These are phyloP conservation scores for Lucilia cuprina DNA, from an alignment of 1,140 invertebrate species.

Conservation along the genomic window DNA sequence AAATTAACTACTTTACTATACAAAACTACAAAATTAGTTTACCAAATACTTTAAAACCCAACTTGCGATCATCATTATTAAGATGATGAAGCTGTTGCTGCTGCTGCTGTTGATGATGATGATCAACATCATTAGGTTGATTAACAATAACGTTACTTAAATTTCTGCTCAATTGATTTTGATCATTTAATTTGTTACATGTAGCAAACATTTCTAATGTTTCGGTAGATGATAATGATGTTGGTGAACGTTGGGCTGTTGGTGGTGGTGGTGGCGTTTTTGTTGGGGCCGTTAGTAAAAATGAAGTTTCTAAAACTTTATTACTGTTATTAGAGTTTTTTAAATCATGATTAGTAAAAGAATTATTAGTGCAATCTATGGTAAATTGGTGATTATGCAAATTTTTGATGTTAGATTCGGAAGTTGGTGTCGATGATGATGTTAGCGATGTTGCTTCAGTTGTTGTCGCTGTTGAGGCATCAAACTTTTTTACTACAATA, in stretches of 20 bases:
- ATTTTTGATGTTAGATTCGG: neutral
- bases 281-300: neutral
- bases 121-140: too few relatives aligned
- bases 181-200: neutral
- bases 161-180: neutral
- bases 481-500: slow-evolving; percentile 54
- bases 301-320: neutral
- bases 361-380: neutral
- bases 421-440: slow-evolving; percentile 5
- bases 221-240: too few relatives aligned
- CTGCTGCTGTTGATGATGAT: too few relatives aligned
- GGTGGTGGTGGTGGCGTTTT: neutral
- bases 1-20: too few relatives aligned
- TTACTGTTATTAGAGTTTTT: neutral
- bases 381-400: neutral
- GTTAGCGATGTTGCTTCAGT: neutral
- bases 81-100: too few relatives aligned
- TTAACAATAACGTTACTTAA: neutral
- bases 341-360: neutral
- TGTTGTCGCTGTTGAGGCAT: slow-evolving; percentile 38
- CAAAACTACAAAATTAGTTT: neutral
- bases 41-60: neutral
- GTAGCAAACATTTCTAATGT: neutral
- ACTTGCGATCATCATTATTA: neutral
- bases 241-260: neutral